Evolutionary conservation across 2,888 invertebrate species (phyloP), one percentile per base, ranked within the genome.

Genomic region (Mylabris sibirica): DNA sequence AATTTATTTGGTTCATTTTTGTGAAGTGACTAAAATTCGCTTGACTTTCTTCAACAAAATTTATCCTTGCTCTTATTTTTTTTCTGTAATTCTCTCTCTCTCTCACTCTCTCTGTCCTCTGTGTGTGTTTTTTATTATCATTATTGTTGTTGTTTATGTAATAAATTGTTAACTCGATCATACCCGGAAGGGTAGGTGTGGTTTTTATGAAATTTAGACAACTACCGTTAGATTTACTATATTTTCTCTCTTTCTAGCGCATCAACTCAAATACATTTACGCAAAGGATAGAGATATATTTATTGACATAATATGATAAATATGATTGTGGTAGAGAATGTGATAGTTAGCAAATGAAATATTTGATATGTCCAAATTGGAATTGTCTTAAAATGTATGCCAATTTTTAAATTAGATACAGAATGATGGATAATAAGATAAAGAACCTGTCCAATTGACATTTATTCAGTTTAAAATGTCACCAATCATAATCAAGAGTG

Each of bases 161-260:
- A 35, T 35, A 12, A 35, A 35, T 14, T 38, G 14, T 44, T 17
- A 17, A 44, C n/a, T 17, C 5, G 8, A n/a, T 44, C n/a, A 44
- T 44, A 44, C 44, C 44, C 44, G 44, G 44, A 44, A 44, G 44
- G 44, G 44, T 17, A 44, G 44, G 44, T 44, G 44, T 8, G 44
- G 44, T 44, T 44, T n/a, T 44, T 44, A 8, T 44, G 44, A 44
- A 44, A 44, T 44, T n/a, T 17, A 17, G 17, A 44, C 12, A 44
- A 44, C 44, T 44, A 44, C n/a, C 44, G 44, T n/a, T 44, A 44
- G 44, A n/a, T 44, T 6, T 44, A 14, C 14, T 12, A 11, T n/a
- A n/a, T n/a, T 44, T 17, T 44, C 6, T 44, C 17, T 17, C 44
- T 44, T 38, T 14, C 30, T 30, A 30, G 4, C 38, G 38, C 38